These are phyloP conservation scores for Psammodynastes pulverulentus DNA, from an alignment of 2,113 vertebrate species.

Conservation along the genomic window DNA sequence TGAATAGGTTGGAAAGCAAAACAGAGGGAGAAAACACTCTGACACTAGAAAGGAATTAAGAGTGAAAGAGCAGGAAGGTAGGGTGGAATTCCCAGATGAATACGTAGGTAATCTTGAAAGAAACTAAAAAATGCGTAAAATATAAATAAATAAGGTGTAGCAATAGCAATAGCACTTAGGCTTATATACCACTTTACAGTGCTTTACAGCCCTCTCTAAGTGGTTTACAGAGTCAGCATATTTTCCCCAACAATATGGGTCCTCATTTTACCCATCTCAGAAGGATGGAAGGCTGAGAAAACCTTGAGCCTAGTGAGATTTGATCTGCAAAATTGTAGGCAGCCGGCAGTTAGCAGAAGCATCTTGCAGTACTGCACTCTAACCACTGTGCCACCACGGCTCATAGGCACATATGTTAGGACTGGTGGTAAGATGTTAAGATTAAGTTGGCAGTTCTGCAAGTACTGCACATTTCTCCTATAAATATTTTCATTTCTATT, in stretches of 20 bases:
- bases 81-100: background rate
- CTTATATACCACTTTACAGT: no score
- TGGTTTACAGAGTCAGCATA: no score
- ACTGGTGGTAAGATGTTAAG: background rate
- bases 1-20: background rate
- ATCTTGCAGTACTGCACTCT: no score
- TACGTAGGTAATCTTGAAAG: background rate
- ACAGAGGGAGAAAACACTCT: background rate
- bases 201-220: no score
- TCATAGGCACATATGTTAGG: background rate
- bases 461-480: background rate
- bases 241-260: no score
- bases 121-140: background rate
- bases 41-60: background rate
- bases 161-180: no score
- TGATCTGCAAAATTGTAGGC: no score
- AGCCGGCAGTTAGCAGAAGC: no score
- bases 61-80: background rate
- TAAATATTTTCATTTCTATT: background rate
- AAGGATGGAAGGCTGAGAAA: no score
- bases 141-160: background rate
- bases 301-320: no score
- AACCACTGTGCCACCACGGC: no score
- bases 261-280: no score
- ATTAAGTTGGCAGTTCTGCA: background rate